Evolutionary conservation across 2,797 vertebrate genomes (phyloP).

Genomic region (Neopelma chrysocephalum): DNA sequence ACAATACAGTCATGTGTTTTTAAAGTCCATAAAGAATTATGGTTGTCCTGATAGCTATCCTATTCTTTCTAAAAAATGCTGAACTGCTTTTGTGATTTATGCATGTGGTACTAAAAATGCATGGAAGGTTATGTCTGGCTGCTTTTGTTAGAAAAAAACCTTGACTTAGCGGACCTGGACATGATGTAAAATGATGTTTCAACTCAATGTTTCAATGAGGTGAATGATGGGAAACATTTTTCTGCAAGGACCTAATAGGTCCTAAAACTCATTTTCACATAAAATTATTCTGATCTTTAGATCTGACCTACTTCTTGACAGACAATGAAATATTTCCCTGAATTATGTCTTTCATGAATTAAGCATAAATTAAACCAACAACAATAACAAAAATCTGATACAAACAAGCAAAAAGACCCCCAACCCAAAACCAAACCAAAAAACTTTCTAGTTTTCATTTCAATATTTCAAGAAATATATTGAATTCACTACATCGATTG

Average conservation of each 20-base stretch:
- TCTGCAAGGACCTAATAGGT: background rate
- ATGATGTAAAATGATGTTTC: background rate
- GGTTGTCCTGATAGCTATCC: background rate
- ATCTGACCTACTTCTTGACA: background rate
- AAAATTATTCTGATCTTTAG: background rate
- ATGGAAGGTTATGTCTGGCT: background rate
- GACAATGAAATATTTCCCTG: background rate
- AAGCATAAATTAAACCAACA: background rate
- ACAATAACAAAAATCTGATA: background rate
- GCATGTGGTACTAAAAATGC: background rate
- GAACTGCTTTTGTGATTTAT: background rate
- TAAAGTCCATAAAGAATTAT: background rate
- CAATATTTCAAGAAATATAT: background rate
- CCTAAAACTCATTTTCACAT: background rate
- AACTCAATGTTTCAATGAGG: background rate
- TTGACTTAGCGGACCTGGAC: background rate
- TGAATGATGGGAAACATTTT: background rate
- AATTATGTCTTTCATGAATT: background rate
- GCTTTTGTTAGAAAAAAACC: background rate
- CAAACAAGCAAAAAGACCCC: accelerated
- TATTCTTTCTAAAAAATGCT: background rate
- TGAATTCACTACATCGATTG: background rate
- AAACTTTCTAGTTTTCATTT: background rate
- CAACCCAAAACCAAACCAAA: background rate
- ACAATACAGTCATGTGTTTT: background rate